Conservation (phyloP, 1,140 invertebrate species). For the Drosophila repleta region DNA sequence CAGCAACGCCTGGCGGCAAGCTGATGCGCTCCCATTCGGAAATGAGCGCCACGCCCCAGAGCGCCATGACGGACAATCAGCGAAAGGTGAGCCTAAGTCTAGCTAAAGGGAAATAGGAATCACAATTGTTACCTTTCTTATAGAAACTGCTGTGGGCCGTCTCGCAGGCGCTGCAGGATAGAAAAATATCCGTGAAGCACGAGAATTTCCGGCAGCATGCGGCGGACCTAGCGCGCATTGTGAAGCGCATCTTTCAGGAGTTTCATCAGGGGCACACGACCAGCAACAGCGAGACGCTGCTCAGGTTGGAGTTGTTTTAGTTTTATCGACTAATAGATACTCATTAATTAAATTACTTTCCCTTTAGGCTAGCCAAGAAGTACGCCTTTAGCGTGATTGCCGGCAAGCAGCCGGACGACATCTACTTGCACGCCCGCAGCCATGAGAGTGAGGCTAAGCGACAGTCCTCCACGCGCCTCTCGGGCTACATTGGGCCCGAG, state of each 20-base stretch:
- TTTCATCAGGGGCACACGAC: conserved; percentile 70
- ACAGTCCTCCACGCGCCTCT: conserved; percentile 57
- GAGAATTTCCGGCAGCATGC: conserved; percentile 87
- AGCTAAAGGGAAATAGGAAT: fast-evolving
- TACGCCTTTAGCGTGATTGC: conserved; percentile 86
- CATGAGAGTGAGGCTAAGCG: conserved; percentile 67
- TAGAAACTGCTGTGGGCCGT: conserved; percentile 89
- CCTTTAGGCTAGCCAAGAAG: conserved; percentile 85
- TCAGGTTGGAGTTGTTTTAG: conserved; percentile 75
- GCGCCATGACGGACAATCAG: conserved; percentile 75
- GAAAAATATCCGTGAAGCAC: conserved; percentile 86
- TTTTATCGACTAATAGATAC: neutral
- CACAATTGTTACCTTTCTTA: neutral
- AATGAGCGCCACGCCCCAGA: conserved; percentile 60
- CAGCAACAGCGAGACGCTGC: conserved; percentile 78
- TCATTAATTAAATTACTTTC: neutral
- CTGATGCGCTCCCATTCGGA: conserved; percentile 71
- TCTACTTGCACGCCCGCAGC: conserved; percentile 82
- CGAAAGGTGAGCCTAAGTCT: conserved; percentile 53
- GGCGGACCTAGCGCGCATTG: conserved; percentile 85
- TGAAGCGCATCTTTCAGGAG: conserved; percentile 83
- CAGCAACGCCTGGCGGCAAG: conserved; percentile 43
- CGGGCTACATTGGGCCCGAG: conserved; percentile 80
- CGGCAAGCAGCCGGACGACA: conserved; percentile 85
- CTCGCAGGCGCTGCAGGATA: conserved; percentile 86